Base-by-base conservation (phyloP, 64 coral and sea anemone genomes). In the Orbicella faveolata region DNA sequence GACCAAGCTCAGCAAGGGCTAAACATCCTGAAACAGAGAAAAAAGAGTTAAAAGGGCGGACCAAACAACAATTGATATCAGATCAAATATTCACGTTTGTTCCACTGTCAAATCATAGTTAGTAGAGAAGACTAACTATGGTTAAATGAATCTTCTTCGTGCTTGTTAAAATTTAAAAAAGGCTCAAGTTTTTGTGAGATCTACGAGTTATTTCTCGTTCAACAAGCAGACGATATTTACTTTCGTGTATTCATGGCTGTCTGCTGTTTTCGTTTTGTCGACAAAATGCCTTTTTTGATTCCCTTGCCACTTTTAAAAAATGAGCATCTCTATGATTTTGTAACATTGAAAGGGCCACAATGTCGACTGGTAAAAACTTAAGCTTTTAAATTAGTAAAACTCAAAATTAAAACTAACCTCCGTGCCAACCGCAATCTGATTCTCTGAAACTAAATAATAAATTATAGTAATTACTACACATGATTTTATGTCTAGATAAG, bases 371-470 rank as follows among this genome's bases (percentile, higher is more conserved):
- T 18, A 3, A 55, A 26, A 17, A 68, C 6, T 64, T 2, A 25
- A 25, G 59, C 30, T 30, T 30, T n/a, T n/a, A n/a, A n/a, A n/a
- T n/a, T 26, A 11, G 6, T 2, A 57, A 26, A 17, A 68, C 6
- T 64, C 15, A 25, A 25, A 75, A 36, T 8, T 41, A n/a, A 41
- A 78, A 90, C 89, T 81, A 1, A 99, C 97, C 97, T 94, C 97
- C 97, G 88, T 99, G 97, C 97, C 97, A 99, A 68, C 94, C 88
- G 13, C 83, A 87, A 81, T 99, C 97, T 88, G 94, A 93, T 86
- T 99, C 97, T 86, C 84, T 83, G 18, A 87, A 90, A 65, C 81
- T 95, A 64, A 74, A 91, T 54, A 41, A 53, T n/a, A 85, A 87
- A 15, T 7, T 36, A 86, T 25, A 6, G 15, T 6, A 48, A 23